Conservation (phyloP, 1,140 invertebrate species). For the Bemisia tabaci region DNA sequence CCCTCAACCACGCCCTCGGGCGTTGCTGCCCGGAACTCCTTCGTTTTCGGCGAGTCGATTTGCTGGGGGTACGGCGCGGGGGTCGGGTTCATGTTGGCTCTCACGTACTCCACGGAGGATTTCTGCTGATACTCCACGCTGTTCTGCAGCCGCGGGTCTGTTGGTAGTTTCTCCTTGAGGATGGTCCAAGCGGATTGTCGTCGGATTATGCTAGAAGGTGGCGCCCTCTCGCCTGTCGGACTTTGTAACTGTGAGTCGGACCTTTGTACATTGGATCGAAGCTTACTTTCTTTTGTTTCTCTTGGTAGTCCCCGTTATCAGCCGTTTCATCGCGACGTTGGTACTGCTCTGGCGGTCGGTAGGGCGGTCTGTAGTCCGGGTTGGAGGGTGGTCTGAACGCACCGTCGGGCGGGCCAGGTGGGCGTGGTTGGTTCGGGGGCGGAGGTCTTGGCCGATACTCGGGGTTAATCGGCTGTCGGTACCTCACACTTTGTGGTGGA, state of each 20-base stretch:
- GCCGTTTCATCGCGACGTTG: not conserved
- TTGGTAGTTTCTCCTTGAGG: constrained; percentile 14
- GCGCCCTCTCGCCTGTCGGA: not conserved
- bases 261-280: not conserved
- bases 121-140: constrained; percentile 6
- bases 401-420: not conserved
- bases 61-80: not conserved
- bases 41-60: not conserved
- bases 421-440: not conserved
- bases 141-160: constrained; percentile 6
- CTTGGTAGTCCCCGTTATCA: not conserved
- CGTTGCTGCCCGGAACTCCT: not conserved
- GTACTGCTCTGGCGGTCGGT: not conserved
- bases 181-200: constrained; percentile 16
- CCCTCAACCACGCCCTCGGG: not conserved
- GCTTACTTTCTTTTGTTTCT: not conserved
- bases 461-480: not conserved
- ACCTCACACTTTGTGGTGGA: not conserved
- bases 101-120: constrained; percentile 9
- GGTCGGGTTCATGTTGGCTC: not conserved
- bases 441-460: not conserved
- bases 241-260: not conserved
- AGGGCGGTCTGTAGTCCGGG: not conserved
- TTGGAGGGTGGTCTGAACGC: not conserved
- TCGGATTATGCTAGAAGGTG: constrained; percentile 8